These are phyloP conservation scores for Cyprinella venusta DNA, from an alignment of 2,797 vertebrate genomes.

Conservation along the genomic window DNA sequence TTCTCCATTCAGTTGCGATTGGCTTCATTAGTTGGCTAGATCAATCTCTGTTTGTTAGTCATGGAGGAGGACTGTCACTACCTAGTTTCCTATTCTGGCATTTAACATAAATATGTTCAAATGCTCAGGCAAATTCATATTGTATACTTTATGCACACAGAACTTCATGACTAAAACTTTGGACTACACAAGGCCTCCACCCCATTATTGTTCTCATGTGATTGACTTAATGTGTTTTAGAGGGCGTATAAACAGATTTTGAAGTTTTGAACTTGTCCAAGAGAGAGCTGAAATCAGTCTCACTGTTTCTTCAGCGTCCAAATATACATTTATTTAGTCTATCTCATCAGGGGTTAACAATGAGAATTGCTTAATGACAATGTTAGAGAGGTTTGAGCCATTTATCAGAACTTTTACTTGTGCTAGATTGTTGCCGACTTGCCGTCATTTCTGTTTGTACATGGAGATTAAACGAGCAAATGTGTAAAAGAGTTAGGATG, in stretches of 20 bases:
- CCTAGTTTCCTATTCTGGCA: not conserved
- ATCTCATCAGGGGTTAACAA: not conserved
- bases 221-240: slow-evolving; percentile 37
- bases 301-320: not conserved
- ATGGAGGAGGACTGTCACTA: slow-evolving; percentile 7
- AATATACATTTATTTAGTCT: not conserved
- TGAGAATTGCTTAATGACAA: not conserved
- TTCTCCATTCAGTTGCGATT: slow-evolving; percentile 18
- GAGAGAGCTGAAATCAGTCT: not conserved
- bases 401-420: not conserved
- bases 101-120: slow-evolving; percentile 50
- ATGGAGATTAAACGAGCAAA: not conserved
- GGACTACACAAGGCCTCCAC: slow-evolving; percentile 39
- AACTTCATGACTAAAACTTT: slow-evolving; percentile 48
- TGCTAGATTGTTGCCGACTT: not conserved
- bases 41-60: slow-evolving; percentile 25
- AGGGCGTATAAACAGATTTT: slow-evolving; percentile 12
- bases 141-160: slow-evolving; percentile 15
- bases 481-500: not conserved
- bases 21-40: slow-evolving; percentile 2
- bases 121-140: slow-evolving; percentile 34
- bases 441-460: not conserved
- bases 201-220: slow-evolving; percentile 34
- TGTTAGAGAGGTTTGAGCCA: not conserved
- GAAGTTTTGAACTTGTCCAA: not conserved